Evolutionary conservation across 2,113 vertebrate species (phyloP), one percentile per base, ranked within the genome.

Genomic region (Perccottus glenii): DNA sequence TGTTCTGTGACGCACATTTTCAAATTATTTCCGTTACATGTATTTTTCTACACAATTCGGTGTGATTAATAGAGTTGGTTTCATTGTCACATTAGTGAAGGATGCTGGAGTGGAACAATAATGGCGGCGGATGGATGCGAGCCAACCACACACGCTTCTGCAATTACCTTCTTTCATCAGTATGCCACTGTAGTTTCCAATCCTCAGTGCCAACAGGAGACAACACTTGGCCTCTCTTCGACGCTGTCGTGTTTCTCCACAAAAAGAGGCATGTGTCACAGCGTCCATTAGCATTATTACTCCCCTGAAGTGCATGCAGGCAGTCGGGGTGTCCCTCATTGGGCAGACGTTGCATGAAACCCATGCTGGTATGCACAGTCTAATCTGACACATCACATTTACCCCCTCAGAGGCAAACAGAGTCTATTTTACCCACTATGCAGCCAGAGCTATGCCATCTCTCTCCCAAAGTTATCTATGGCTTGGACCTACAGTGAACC

Each of bases 331-430:
- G 84, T 84, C 79, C 60, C 73, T 53, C 56, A 42, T 64, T 72
- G 70, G 84, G 87, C 65, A 67, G 89, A 75, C 80, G 45, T 59
- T 36, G 78, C 83, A 68, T 85, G 84, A 85, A 89, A 88, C 67
- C 57, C 48, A 44, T 16, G 11, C 73, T 81, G 83, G 75, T 85
- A 44, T 60, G 43, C 84, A 38, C 77, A 14, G 72, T 63, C 82
- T 79, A 80, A 84, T 86, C 77, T 87, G 88, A 84, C 87, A 86
- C 85, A 88, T 88, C 81, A 78, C 61, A 85, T 87, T 84, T 77
- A 63, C 44, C 40, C 66, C 1, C 48, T 44, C n/a, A 50, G 38
- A 36, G 47, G 27, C 60, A 3, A n/a, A n/a, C n/a, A n/a, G n/a
- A n/a, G n/a, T 63, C 59, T 63, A 4, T 62, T 74, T 74, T 36